A percentile compares a stretch with the other conserved stretches of the same genome.
phyloP scores from a whole-genome alignment of 2,888 invertebrate genomes.

The Agrochola macilenta region DNA sequence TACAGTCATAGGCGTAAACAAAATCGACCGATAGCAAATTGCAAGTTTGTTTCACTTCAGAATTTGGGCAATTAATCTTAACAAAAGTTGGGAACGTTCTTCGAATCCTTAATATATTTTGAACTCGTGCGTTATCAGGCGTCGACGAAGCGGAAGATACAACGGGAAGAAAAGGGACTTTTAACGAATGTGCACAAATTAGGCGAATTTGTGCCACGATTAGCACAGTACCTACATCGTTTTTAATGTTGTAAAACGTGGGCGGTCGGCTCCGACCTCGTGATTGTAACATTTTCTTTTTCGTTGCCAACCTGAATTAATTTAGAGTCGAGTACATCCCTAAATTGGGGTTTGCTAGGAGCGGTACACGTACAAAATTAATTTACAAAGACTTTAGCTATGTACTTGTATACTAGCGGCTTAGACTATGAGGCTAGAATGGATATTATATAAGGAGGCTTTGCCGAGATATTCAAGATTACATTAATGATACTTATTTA shows the following conservation, averaged over 20 bases:
- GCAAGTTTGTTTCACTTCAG: slow-evolving; percentile 54
- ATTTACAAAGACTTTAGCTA: slow-evolving; percentile 67
- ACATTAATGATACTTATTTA: slow-evolving; percentile 31
- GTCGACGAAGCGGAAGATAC: slow-evolving; percentile 39
- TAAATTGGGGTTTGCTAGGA: slow-evolving; percentile 76
- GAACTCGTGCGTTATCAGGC: slow-evolving; percentile 61
- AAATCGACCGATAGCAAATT: slow-evolving; percentile 54
- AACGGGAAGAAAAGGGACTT: slow-evolving; percentile 45
- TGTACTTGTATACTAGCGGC: slow-evolving; percentile 41
- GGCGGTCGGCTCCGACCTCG: slow-evolving; percentile 64
- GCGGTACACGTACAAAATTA: slow-evolving; percentile 76
- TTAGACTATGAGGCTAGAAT: slow-evolving; percentile 47
- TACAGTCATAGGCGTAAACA: slow-evolving; percentile 40
- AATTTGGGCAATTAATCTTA: slow-evolving; percentile 69
- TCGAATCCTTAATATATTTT: slow-evolving; percentile 60
- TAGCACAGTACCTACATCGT: slow-evolving; percentile 51
- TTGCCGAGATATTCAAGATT: slow-evolving; percentile 31
- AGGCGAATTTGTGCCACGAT: slow-evolving; percentile 54
- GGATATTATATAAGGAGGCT: slow-evolving; percentile 30
- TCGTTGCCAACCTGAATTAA: slow-evolving; percentile 72
- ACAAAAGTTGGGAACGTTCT: slow-evolving; percentile 62
- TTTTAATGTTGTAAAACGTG: slow-evolving; percentile 65
- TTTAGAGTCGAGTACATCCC: slow-evolving; percentile 72
- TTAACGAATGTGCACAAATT: slow-evolving; percentile 58
- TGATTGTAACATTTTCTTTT: slow-evolving; percentile 74